Evolutionary conservation across 2,888 invertebrate genomes (phyloP).

Genomic region (Rhodophaea formosa): DNA sequence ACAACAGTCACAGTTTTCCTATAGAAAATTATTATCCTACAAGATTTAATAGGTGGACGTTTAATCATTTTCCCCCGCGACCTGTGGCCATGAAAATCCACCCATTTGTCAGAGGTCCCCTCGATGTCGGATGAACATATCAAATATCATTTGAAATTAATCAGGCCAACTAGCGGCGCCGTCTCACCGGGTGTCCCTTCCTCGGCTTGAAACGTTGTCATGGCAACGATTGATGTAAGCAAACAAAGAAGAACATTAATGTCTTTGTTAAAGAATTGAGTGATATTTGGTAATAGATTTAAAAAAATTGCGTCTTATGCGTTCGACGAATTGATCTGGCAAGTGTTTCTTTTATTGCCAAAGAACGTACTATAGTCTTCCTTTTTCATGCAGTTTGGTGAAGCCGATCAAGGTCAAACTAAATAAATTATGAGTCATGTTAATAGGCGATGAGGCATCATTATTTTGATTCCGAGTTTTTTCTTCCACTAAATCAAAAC

Average conservation of each 20-base stretch:
- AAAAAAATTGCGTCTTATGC: neutral
- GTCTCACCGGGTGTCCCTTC: slow-evolving; percentile 37
- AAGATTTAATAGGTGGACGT: slow-evolving; percentile 56
- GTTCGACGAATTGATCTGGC: too few relatives aligned
- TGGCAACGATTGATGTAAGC: slow-evolving; percentile 22
- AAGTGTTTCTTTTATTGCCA: too few relatives aligned
- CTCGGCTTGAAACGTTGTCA: slow-evolving; percentile 16
- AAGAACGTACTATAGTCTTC: too few relatives aligned
- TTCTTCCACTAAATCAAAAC: too few relatives aligned
- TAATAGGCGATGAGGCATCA: too few relatives aligned
- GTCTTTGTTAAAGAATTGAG: neutral
- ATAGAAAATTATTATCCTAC: slow-evolving; percentile 49
- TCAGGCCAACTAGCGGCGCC: slow-evolving; percentile 49
- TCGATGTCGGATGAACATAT: slow-evolving; percentile 65
- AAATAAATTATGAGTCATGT: too few relatives aligned
- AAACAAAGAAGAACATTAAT: slow-evolving; percentile 20
- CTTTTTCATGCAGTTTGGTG: too few relatives aligned
- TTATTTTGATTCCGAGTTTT: too few relatives aligned
- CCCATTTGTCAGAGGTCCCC: slow-evolving; percentile 70
- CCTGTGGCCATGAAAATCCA: slow-evolving; percentile 64
- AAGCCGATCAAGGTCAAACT: too few relatives aligned
- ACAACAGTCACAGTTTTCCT: slow-evolving; percentile 21
- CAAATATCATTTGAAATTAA: slow-evolving; percentile 77
- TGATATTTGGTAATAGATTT: neutral
- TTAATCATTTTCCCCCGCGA: slow-evolving; percentile 46